Evolutionary conservation across 1,140 invertebrate genomes (phyloP), one percentile per base, ranked within the genome.

Genomic region (Eumaeus atala): DNA sequence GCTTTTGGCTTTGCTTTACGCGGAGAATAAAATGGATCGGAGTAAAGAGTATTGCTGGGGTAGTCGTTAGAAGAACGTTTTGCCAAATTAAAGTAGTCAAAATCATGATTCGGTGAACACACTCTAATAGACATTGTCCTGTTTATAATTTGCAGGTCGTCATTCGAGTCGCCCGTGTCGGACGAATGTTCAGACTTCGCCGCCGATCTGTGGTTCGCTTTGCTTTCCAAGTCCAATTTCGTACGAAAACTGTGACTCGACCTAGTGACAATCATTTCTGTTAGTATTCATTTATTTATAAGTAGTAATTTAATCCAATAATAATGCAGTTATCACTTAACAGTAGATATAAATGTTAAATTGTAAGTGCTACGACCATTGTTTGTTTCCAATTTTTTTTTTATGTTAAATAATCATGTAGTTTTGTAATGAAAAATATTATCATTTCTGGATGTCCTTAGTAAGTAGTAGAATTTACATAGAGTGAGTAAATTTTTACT

Each of bases 11-110:
- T 79, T 0, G 59, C 49, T 59, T 76, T 83, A 3, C 71, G 65
- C 56, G 87, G 65, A 12, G 74, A 51, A 62, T 71, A 54, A 64
- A 72, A 72, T 35, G 78, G 42, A 36, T 61, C 76, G 18, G 64
- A 58, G 64, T 85, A 83, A 36, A 77, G 61, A 0, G 72, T 69
- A 4, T 79, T 75, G 28, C 74, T 74, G 6, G 70, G 62, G 40
- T 72, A 73, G 11, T 92, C 91, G 57, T 89, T 89, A 33, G 91
- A 89, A 55, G 90, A 90, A 0, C 89, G 72, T 0, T 90, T 70
- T 0, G 90, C 81, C 0, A 89, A 89, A 18, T 90, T 89, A 65
- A 92, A 92, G 61, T 92, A 92, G 44, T 91, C 89, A 64, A 92
- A 92, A 59, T 92, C 91, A 81, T 91, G 90, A n/a, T 88, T 87